Conservation (phyloP, 30 jellyfish, hydroid and myxozoan genomes). For the Aurelia aurita complex sp. Pacific region DNA sequence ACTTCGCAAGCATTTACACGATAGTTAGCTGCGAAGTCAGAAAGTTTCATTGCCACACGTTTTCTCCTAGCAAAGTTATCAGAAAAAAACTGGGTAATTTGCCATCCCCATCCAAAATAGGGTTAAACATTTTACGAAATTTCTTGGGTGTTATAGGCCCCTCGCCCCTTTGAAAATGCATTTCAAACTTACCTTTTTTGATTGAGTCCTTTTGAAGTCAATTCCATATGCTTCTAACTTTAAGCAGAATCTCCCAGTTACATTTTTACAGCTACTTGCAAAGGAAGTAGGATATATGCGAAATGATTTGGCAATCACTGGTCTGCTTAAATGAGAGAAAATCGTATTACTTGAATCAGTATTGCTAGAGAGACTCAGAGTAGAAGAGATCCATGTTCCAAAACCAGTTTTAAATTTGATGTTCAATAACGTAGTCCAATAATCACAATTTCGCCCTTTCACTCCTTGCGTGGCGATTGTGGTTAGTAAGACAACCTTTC, state of each 20-base stretch:
- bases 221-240: conserved; percentile 20
- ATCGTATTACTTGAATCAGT: conserved; percentile 9
- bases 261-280: conserved; percentile 16
- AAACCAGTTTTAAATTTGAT: background rate
- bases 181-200: background rate
- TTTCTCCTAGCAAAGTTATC: no score
- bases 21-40: no score
- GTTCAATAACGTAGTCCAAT: conserved; percentile 48
- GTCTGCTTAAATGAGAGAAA: background rate
- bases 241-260: conserved; percentile 9
- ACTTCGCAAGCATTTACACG: no score
- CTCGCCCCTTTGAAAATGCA: background rate
- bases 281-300: conserved; percentile 56
- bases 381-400: conserved; percentile 24
- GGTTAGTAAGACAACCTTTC: conserved; percentile 24
- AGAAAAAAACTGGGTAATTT: no score
- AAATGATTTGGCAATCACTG: conserved; percentile 29
- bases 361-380: background rate
- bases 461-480: conserved; percentile 60
- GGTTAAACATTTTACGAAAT: no score
- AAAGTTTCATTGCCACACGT: no score
- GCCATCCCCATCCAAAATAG: no score
- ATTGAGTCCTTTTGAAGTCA: background rate
- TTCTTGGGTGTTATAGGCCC: no score
- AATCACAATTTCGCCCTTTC: conserved; percentile 30